Base-by-base conservation (phyloP, 2,797 vertebrate genomes). In the Remorina albescens region DNA sequence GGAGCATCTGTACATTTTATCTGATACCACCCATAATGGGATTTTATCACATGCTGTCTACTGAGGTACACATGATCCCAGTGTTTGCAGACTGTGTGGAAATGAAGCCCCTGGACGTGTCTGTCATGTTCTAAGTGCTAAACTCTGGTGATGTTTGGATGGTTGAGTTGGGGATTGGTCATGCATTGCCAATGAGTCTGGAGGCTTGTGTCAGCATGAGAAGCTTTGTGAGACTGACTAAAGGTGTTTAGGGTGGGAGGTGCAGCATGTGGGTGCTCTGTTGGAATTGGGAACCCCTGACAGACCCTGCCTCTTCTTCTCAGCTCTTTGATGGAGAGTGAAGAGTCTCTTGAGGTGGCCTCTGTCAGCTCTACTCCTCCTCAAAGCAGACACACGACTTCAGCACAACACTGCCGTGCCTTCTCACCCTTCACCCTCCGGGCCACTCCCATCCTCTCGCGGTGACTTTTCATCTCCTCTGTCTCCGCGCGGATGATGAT, bases 301-400 rank as follows among this genome's bases (percentile, higher is more conserved):
- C 93, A 95, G 93, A 92, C 88, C 89, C 93, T 95, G 94, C 93
- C 94, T 93, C 90, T 93, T 94, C 91, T 93, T 92, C 91, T 95
- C 93, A 94, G 91, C 87, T 71, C 86, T 85, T 88, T 94, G 93
- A 94, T 90, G 90, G 87, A 91, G 93, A 95, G 92, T 91, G 91
- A 94, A 88, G 90, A 85, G 89, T 94, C 94, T 95, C 94, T 91
- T 75, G 94, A 94, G 94, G 93, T 94, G 93, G 93, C 91, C 93
- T 90, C 91, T 95, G 95, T 95, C 94, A 95, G 88, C 85, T 93
- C 89, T 60, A 78, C 85, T 95, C 88, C 89, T 84, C 88, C 87
- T 95, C 91, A 95, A 92, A 89, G 82, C 83, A 78, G 83, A 90
- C 88, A 91, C 79, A 16, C 60, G 36, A 85, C 82, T 88, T 81